Base-by-base conservation (phyloP, 1,140 invertebrate species). In the Maconellicoccus hirsutus region DNA sequence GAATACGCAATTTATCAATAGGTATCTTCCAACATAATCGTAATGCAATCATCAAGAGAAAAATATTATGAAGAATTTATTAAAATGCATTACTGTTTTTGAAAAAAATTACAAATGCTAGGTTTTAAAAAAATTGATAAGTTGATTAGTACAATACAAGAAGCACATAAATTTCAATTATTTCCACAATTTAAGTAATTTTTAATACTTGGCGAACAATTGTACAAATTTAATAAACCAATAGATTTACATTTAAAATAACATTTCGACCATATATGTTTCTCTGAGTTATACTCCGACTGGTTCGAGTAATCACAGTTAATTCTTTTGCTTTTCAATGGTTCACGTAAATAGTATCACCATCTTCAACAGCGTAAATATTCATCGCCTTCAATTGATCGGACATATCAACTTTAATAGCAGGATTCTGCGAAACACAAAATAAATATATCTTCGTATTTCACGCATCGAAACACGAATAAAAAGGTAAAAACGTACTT, bases 361-460 rank as follows among this genome's bases (percentile, higher is more conserved):
- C 61, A 66, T 66, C 61, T 66, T 66, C 61, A 10, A 66, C 61
- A 16, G 61, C 61, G 19, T 66, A 66, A 66, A 66, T 66, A 66
- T 66, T 66, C 61, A 66, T 66, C 61, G 61, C 22, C 25, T 66
- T 66, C 16, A 66, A 66, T 14, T 66, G 61, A 66, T 66, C 61
- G 10, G 61, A 23, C 61, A 66, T 66, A 23, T 66, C 61, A 66
- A 66, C 61, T 25, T 66, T 66, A 66, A 66, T 66, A 25, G 61
- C 61, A 6, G 61, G 61, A 23, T 66, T 66, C 61, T 66, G 61
- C 4, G n/a, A 16, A 66, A 66, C 22, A 16, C 6, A 25, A 66
- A 25, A 19, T 10, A 22, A 66, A 23, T 52, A 38, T 38, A n/a
- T n/a, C n/a, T n/a, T n/a, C n/a, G n/a, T n/a, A n/a, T n/a, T 38